Evolutionary conservation across 2,888 invertebrate genomes (phyloP).

Genomic region (Odontocerum albicorne): DNA sequence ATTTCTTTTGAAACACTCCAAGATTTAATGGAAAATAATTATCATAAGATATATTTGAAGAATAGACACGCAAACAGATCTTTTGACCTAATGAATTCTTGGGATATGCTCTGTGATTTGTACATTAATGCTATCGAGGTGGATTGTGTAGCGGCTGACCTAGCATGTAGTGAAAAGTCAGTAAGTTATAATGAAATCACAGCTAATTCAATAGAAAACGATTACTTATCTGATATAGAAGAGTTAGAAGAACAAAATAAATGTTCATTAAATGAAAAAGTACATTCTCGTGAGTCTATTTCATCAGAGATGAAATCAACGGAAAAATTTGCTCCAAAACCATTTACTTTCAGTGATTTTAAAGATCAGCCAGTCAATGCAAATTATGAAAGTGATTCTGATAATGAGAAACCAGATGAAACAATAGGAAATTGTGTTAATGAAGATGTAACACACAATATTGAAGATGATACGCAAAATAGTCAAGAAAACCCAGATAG

Average conservation of each 20-base stretch:
- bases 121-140: slow-evolving; percentile 47
- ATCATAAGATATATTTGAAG: background rate
- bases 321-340: slow-evolving; percentile 42
- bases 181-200: slow-evolving; percentile 48
- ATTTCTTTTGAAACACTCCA: slow-evolving; percentile 17
- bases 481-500: background rate
- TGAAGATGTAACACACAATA: slow-evolving; percentile 25
- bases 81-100: slow-evolving; percentile 62
- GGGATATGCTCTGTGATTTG: slow-evolving; percentile 62
- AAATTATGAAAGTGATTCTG: slow-evolving; percentile 33
- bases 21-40: slow-evolving; percentile 16
- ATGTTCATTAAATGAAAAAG: slow-evolving; percentile 12
- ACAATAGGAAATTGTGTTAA: no score
- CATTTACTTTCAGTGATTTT: slow-evolving; percentile 61
- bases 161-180: slow-evolving; percentile 29
- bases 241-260: slow-evolving; percentile 46
- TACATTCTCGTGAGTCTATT: slow-evolving; percentile 13
- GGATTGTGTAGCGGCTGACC: slow-evolving; percentile 32
- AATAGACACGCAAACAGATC: slow-evolving; percentile 51
- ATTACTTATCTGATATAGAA: slow-evolving; percentile 43
- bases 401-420: slow-evolving; percentile 35
- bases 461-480: slow-evolving; percentile 30
- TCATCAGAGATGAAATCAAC: slow-evolving; percentile 50
- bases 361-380: slow-evolving; percentile 48
- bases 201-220: slow-evolving; percentile 47